These are phyloP conservation scores for Mormyrops attenuatus DNA, from an alignment of 2,797 vertebrate species.

Conservation along the genomic window DNA sequence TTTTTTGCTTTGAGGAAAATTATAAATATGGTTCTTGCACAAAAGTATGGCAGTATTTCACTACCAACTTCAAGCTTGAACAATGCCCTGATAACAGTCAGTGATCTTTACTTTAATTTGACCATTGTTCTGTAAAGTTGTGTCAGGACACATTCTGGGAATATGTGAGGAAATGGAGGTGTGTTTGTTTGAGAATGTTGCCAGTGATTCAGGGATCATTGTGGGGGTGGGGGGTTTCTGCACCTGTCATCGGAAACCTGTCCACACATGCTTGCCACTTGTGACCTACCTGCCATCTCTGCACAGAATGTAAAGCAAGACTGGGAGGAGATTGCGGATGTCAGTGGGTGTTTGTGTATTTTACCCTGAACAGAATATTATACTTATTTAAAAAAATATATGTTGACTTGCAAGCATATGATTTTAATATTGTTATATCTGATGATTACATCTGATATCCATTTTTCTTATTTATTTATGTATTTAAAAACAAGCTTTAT, in stretches of 20 bases:
- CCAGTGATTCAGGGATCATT: neutral
- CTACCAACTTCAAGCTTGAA: neutral
- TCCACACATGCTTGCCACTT: neutral
- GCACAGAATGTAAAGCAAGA: neutral
- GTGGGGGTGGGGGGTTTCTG: neutral
- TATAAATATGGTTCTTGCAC: neutral
- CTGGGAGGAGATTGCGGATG: neutral
- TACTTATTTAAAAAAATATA: neutral
- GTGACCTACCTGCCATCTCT: neutral
- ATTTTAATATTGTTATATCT: neutral
- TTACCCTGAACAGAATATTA: neutral
- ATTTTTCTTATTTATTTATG: neutral
- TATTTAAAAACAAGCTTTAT: neutral
- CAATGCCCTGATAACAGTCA: neutral
- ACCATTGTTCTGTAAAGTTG: neutral
- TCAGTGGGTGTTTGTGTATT: neutral
- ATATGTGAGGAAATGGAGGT: neutral
- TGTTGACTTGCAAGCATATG: neutral
- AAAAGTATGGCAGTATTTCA: neutral
- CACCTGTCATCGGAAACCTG: slow-evolving; percentile 5
- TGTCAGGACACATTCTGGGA: neutral
- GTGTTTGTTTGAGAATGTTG: neutral
- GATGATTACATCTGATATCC: neutral
- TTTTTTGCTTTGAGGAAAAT: neutral
- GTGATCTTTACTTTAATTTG: neutral